A percentile compares a stretch with the other conserved stretches of the same genome.
These are phyloP conservation scores for Philereme transversata DNA, from an alignment of 2,888 invertebrate species.

Conservation along the genomic window DNA sequence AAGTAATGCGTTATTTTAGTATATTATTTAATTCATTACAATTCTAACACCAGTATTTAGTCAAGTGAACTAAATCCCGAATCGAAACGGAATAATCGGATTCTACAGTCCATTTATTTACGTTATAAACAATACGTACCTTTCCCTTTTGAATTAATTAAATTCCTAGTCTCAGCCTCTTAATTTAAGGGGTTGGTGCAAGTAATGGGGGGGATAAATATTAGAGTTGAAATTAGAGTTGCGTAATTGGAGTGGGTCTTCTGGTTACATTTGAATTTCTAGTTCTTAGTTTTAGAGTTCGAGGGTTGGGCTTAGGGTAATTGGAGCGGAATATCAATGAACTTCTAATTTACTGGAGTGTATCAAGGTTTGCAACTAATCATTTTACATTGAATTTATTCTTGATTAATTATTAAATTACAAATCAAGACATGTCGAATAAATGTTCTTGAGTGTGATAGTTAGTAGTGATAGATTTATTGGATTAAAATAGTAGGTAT, in stretches of 20 bases:
- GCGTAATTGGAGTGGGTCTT: slow-evolving; percentile 27
- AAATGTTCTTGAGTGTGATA: too few species aligned
- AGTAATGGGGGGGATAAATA: slow-evolving; percentile 38
- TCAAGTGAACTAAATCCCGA: slow-evolving; percentile 30
- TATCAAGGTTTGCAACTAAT: too few species aligned
- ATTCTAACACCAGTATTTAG: slow-evolving; percentile 14
- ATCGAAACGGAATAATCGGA: slow-evolving; percentile 34
- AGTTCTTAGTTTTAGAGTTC: slow-evolving; percentile 21
- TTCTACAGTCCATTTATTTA: slow-evolving; percentile 35
- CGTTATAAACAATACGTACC: slow-evolving; percentile 40
- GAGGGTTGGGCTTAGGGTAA: slow-evolving; percentile 16
- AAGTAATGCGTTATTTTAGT: too few species aligned
- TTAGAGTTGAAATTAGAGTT: slow-evolving; percentile 36
- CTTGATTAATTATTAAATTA: too few species aligned
- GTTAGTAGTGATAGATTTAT: too few species aligned
- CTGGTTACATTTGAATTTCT: slow-evolving; percentile 26
- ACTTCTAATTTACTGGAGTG: background rate
- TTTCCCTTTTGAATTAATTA: slow-evolving; percentile 68
- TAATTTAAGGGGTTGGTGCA: slow-evolving; percentile 40
- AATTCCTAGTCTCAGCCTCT: slow-evolving; percentile 56
- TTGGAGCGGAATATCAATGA: slow-evolving; percentile 10
- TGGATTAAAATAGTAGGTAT: too few species aligned
- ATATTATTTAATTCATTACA: background rate
- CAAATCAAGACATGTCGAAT: too few species aligned
- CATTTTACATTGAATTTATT: too few species aligned